Base-by-base conservation (phyloP, 1,140 invertebrate genomes). In the Bombus balteatus region DNA sequence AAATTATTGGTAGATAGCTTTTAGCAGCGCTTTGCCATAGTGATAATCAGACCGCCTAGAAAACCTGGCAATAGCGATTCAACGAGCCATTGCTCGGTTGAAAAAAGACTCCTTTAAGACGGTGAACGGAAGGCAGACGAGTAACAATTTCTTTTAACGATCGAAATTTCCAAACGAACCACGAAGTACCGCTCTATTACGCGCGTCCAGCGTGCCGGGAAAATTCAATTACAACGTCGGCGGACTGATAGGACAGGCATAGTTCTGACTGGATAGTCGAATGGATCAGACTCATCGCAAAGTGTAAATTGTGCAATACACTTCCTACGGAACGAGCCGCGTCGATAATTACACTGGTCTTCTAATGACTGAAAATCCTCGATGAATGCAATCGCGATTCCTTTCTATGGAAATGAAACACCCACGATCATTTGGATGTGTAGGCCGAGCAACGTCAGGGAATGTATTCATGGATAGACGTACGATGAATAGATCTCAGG, bases 141-240 rank as follows among this genome's bases (percentile, higher is more conserved):
- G 68, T 73, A 18, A 47, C 65, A 43, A 66, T 90, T 87, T 88
- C 85, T 86, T 88, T 82, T 91, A 88, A 91, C 78, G 91, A 92
- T 92, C 90, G 89, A 92, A 92, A 92, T 89, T 91, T 92, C 80
- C 78, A 89, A 91, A 90, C 90, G 89, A 91, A 86, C 87, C 87
- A 90, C 83, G 83, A 91, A 89, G 90, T 32, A 76, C 53, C 88
- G 91, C 90, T 91, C 90, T 92, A 92, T 91, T 90, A 92, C 91
- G 72, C 71, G 66, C 71, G 43, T 77, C 34, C 81, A 81, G 28
- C n/a, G 47, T 47, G 32, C 71, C 66, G 53, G 39, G 74, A 85
- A 87, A 71, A 83, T 83, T 53, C 57, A 83, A 86, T 83, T 57
- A 43, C 32, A 53, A 41, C n/a, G 73, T 37, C 32, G 34, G 13